These are phyloP conservation scores for Clamator glandarius DNA, from an alignment of 2,797 vertebrate species.

Conservation along the genomic window DNA sequence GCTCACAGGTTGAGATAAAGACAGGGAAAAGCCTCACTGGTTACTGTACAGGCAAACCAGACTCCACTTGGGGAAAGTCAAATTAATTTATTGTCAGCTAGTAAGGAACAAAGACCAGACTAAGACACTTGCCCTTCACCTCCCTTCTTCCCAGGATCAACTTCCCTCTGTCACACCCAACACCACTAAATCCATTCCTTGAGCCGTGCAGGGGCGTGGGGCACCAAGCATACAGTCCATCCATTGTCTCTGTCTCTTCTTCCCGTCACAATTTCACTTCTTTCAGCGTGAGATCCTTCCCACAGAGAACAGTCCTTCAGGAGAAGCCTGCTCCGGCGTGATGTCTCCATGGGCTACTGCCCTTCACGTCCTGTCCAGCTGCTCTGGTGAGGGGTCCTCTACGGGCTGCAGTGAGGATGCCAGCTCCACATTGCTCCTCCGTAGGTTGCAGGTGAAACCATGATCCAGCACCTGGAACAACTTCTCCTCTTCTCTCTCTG, in stretches of 20 bases:
- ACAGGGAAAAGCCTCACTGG: not conserved
- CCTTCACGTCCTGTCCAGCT: not conserved
- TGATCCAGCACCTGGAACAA: not conserved
- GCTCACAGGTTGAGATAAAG: rapidly evolving
- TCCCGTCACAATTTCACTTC: rapidly evolving
- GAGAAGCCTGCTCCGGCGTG: rapidly evolving
- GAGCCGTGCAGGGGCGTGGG: not conserved
- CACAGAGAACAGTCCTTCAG: not conserved
- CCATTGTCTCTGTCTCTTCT: not conserved
- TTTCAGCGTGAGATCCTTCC: not conserved
- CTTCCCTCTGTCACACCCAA: not conserved
- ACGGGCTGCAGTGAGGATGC: not conserved
- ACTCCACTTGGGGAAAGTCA: rapidly evolving
- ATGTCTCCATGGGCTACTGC: not conserved
- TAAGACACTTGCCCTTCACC: rapidly evolving
- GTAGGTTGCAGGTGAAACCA: not conserved
- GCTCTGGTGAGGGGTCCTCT: rapidly evolving
- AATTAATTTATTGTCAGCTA: not conserved
- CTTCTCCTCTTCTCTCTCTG: not conserved
- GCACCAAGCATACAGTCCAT: rapidly evolving
- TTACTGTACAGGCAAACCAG: rapidly evolving
- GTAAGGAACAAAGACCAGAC: not conserved
- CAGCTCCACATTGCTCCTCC: rapidly evolving
- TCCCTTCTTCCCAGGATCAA: not conserved
- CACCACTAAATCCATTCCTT: not conserved